Base-by-base conservation (phyloP, 2,113 vertebrate species). In the Mobula birostris region DNA sequence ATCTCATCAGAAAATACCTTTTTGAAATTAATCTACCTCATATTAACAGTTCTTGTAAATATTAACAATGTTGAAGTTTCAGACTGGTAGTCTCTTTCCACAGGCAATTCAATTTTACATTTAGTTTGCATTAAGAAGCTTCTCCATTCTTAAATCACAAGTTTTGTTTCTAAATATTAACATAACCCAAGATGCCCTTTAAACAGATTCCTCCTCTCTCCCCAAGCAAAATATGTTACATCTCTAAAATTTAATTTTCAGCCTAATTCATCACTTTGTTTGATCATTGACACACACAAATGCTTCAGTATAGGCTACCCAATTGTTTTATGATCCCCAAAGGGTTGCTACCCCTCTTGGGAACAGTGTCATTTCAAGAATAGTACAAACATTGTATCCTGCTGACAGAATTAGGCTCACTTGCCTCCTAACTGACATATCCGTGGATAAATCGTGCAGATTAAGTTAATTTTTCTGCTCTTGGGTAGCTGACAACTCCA, bases 331-430 rank as follows among this genome's bases (percentile, higher is more conserved):
- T 36, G 29, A 7, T 21, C 58, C 32, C 66, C n/a, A 8, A 12
- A 11, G 8, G 1, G n/a, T 70, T 72, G 70, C 88, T 92, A 66
- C 66, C 66, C 29, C 66, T 70, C 66, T 92, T 92, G 88, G 88
- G 88, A 92, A 40, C 8, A 24, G 88, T 0, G 19, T 91, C n/a
- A 70, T 72, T 92, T 70, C 88, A 92, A 40, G 88, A 92, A 92
- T 70, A 72, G 88, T 19, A 92, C n/a, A 68, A 72, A 70, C 32
- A 17, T 87, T 72, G n/a, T 19, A 70, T 63, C n/a, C 88, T 70
- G 63, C 63, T 72, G 88, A 68, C 61, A 72, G 66, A 92, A 68
- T 68, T 70, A 92, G n/a, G 1, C 32, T 36, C 63, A 66, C 83
- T 58, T 61, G 83, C 58, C 12, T 87, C 24, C 29, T 56, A 87